These are phyloP conservation scores for Coelopa frigida DNA, from an alignment of 1,140 invertebrate genomes.

Conservation along the genomic window DNA sequence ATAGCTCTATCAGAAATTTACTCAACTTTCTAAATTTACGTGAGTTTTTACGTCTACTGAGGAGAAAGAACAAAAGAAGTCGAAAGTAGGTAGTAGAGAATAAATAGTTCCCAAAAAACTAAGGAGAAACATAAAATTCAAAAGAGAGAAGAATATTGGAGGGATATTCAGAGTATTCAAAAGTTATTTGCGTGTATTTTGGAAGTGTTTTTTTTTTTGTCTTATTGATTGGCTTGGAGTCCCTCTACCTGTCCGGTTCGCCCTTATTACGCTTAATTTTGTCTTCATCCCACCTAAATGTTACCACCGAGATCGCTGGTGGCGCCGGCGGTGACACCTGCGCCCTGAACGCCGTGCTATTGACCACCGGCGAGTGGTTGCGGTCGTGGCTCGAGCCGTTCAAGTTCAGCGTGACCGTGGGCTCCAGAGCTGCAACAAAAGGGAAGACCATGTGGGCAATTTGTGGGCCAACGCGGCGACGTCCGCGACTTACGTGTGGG, in stretches of 20 bases:
- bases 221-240: constrained; percentile 24
- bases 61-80: too few relatives aligned
- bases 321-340: constrained; percentile 39
- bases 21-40: too few relatives aligned
- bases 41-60: too few relatives aligned
- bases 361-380: constrained; percentile 4
- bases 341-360: constrained; percentile 5
- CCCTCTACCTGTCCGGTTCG: constrained; percentile 58
- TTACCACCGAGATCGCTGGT: constrained; percentile 74
- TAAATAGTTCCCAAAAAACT: too few relatives aligned
- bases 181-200: not conserved
- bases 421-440: constrained; percentile 15
- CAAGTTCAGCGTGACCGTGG: constrained; percentile 11
- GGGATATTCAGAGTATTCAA: not conserved
- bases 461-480: too few relatives aligned
- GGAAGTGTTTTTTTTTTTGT: constrained; percentile 6
- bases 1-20: too few relatives aligned
- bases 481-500: constrained; percentile 48
- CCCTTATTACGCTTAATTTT: constrained; percentile 50
- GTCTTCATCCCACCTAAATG: constrained; percentile 68
- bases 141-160: too few relatives aligned
- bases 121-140: too few relatives aligned
- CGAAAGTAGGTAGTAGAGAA: constrained; percentile 1
- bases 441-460: not conserved
- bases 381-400: constrained; percentile 10